Evolutionary conservation across 2,888 invertebrate genomes (phyloP), one percentile per base, ranked within the genome.

Genomic region (Netelia virgata): DNA sequence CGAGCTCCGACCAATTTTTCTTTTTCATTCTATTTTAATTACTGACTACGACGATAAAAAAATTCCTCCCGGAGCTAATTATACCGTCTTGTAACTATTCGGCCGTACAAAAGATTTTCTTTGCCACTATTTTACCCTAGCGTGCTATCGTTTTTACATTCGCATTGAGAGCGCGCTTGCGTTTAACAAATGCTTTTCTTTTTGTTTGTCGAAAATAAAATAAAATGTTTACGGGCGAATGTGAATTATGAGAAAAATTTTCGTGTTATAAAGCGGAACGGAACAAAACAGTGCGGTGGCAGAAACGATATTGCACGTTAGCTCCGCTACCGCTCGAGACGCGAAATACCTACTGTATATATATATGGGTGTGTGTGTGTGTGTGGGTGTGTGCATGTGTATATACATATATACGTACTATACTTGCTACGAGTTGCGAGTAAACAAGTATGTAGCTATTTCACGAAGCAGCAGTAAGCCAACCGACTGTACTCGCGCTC

Each of bases 381-480:
- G 10, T 20, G 28, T 61, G 10, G 8, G 1, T 61, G 6, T 23
- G 1, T 23, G 9, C 1, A 18, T 61, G 59, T 28, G 20, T 20
- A 10, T 57, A 18, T 18, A 18, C 16, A 18, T 18, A 18, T 57
- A 10, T 57, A n/a, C 3, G 50, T 50, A n/a, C 36, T 36, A 36
- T 36, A 36, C 36, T 36, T 63, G 66, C 36, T 73, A 75, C 77
- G 77, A 82, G 82, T 77, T 73, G 77, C 73, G 68, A 77, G 84
- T 84, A 84, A 84, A 84, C 84, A 84, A 84, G 80, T 36, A 36
- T 8, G 36, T 77, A 84, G 80, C 76, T 69, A 84, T 84, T 84
- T 70, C 73, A 55, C 77, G 77, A 73, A 68, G 14, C 77, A 61
- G 59, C 72, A 77, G 72, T 73, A 66, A 82, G 68, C 80, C 68